Conservation (phyloP, 2,888 invertebrate species). For the Cerastis rubricosa region DNA sequence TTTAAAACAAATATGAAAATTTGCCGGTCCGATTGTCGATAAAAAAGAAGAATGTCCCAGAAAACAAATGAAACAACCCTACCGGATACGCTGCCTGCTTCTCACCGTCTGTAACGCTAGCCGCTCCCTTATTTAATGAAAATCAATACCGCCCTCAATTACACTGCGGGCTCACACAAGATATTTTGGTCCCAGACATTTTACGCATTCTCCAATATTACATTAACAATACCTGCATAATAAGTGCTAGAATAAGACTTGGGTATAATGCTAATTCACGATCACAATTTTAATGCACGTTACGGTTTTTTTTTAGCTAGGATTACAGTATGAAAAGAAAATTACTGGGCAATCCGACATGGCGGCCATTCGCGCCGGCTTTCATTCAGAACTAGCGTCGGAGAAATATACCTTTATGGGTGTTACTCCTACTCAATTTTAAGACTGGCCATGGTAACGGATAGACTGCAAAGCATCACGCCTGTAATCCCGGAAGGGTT, state of each 20-base stretch:
- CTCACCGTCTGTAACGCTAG: background rate
- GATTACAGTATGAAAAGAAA: background rate
- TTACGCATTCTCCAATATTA: no score
- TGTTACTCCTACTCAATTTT: background rate
- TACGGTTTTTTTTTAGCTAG: background rate
- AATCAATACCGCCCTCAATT: constrained; percentile 24
- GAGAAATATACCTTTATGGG: background rate
- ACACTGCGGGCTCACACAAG: background rate
- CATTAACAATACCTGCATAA: background rate
- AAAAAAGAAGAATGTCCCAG: no score
- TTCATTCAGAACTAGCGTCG: constrained; percentile 7
- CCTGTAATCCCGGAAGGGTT: background rate
- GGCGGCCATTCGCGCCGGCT: constrained; percentile 3
- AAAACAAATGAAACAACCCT: background rate
- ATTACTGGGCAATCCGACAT: background rate
- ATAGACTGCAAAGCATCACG: background rate
- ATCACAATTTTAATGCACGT: background rate
- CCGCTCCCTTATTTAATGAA: constrained; percentile 8
- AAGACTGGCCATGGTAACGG: background rate
- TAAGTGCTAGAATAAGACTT: background rate
- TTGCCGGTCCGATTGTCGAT: no score
- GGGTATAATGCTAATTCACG: background rate
- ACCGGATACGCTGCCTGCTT: no score
- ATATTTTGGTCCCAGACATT: constrained; percentile 3
- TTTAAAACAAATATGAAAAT: no score